Percentiles rank a stretch among this genome's conserved stretches.
Evolutionary conservation across 2,797 vertebrate species (phyloP).

Genomic region (Acanthurus lineatus): DNA sequence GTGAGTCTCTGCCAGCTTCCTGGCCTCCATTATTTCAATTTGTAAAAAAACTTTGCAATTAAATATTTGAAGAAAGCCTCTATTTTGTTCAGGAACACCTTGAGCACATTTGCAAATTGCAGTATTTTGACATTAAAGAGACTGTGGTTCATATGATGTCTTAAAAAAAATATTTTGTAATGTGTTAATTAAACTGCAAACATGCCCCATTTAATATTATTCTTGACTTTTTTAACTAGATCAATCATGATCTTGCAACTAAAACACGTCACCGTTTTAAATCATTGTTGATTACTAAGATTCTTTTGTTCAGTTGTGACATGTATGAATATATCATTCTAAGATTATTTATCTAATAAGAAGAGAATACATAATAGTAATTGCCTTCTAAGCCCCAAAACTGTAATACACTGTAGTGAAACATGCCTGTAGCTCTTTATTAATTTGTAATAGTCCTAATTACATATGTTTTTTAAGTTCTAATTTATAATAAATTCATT

Average conservation of each 20-base stretch:
- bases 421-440: neutral
- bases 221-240: neutral
- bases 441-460: neutral
- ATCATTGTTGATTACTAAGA: neutral
- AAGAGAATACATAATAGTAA: neutral
- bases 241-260: neutral
- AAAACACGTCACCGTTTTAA: neutral
- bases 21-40: neutral
- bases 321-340: neutral
- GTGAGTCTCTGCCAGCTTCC: conserved; percentile 25
- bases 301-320: too few relatives aligned
- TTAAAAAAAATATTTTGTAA: too few relatives aligned
- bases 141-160: too few relatives aligned
- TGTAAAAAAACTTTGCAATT: neutral
- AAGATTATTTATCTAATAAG: neutral
- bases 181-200: too few relatives aligned
- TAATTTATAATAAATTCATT: neutral
- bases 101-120: too few relatives aligned
- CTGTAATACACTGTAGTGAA: neutral
- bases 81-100: too few relatives aligned
- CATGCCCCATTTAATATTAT: too few relatives aligned
- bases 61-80: neutral
- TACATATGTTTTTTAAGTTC: too few relatives aligned
- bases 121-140: too few relatives aligned
- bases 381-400: neutral